Evolutionary conservation across 2,113 vertebrate genomes (phyloP).

Genomic region (Rhinogobius similis): DNA sequence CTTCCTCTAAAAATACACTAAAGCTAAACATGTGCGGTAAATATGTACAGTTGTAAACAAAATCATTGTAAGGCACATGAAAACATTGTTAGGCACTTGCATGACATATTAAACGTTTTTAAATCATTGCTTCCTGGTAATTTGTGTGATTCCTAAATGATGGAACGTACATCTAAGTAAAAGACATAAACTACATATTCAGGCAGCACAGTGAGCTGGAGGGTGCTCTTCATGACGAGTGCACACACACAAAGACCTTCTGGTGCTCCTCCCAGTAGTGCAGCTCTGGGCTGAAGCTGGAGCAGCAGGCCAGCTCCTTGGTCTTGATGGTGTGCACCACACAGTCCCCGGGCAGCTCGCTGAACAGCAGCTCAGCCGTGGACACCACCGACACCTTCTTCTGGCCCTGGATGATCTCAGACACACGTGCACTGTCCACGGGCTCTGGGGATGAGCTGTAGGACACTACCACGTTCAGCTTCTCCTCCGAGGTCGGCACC

Average conservation of each 20-base stretch:
- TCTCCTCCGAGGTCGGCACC: slow-evolving; percentile 61
- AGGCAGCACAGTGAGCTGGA: no score
- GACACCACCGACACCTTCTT: slow-evolving; percentile 57
- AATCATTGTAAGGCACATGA: no score
- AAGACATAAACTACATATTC: no score
- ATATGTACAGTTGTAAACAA: no score
- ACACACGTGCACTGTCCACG: slow-evolving; percentile 63
- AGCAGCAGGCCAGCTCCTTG: slow-evolving; percentile 69
- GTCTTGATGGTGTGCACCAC: slow-evolving; percentile 71
- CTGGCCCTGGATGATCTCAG: slow-evolving; percentile 67
- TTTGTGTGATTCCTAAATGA: no score
- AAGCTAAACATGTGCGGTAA: no score
- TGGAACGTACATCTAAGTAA: no score
- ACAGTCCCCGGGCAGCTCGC: slow-evolving; percentile 56
- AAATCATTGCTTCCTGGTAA: no score
- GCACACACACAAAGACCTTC: slow-evolving; percentile 72
- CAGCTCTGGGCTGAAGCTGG: slow-evolving; percentile 73
- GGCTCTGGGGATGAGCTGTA: slow-evolving; percentile 77
- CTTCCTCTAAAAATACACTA: no score
- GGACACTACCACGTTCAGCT: slow-evolving; percentile 73
- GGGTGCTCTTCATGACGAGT: slow-evolving; percentile 63
- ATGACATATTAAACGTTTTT: no score
- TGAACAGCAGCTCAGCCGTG: slow-evolving; percentile 67
- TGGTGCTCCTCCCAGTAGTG: slow-evolving; percentile 76
- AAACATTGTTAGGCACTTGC: no score